phyloP scores from a whole-genome alignment of 1,140 invertebrate species.

The Ditylenchus dipsaci region DNA sequence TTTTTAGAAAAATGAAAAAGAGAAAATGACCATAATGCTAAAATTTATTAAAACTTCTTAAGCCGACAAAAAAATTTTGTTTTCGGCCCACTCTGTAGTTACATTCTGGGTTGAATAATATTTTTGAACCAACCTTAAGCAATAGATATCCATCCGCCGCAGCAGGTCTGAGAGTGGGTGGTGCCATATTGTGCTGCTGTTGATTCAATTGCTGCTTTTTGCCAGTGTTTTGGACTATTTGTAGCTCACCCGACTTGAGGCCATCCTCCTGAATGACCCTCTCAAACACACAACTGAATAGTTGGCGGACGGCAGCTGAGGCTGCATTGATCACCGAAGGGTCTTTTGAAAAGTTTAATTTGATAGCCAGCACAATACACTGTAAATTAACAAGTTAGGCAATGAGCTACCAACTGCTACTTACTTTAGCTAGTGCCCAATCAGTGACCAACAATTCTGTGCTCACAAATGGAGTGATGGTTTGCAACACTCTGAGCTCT shows the following conservation, averaged over 20 bases:
- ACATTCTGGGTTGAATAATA: neutral
- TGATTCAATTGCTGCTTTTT: constrained; percentile 6
- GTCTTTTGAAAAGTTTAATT: constrained; percentile 87
- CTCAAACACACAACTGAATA: constrained; percentile 94
- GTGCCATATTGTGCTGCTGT: constrained; percentile 38
- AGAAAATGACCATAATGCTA: no score
- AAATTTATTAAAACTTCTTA: no score
- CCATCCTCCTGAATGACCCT: constrained; percentile 75
- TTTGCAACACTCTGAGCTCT: constrained; percentile 93
- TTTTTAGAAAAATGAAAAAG: neutral
- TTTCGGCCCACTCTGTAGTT: constrained; percentile 16
- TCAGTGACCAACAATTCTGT: constrained; percentile 88
- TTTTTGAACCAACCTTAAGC: constrained; percentile 71
- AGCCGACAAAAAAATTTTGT: neutral
- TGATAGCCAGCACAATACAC: constrained; percentile 89
- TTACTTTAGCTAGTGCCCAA: constrained; percentile 80
- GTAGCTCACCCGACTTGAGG: constrained; percentile 70
- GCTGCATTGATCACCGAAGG: constrained; percentile 89
- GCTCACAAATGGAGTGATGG: constrained; percentile 84
- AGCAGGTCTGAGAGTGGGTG: constrained; percentile 71
- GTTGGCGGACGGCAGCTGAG: constrained; percentile 87
- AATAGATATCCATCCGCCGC: constrained; percentile 89
- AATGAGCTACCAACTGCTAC: constrained; percentile 34
- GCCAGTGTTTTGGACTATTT: constrained; percentile 15
- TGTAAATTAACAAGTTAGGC: constrained; percentile 60